Evolutionary conservation across 2,797 vertebrate genomes (phyloP), one percentile per base, ranked within the genome.

Genomic region (Triplophysa yarkandensis): DNA sequence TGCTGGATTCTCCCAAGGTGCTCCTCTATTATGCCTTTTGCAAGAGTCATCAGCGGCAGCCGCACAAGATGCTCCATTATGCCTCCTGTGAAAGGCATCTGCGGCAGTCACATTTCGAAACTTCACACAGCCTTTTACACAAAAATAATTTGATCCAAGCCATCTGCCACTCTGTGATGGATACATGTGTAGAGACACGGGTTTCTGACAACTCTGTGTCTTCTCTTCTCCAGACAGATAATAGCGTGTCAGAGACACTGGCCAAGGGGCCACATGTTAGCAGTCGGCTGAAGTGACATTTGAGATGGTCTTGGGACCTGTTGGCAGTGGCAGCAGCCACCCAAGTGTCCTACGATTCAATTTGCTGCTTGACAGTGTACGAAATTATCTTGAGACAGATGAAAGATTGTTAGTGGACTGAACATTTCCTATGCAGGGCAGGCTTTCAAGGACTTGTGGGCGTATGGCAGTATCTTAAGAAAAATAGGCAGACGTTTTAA

Each of bases 301-400:
- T 69, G 74, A 84, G 83, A 87, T 83, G 86, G 87, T 85, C 86
- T 85, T 74, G 86, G 85, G 88, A 87, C 84, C 81, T 30, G 83
- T 83, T 87, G 88, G 88, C 89, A 86, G 84, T 85, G 83, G 85
- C 82, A 80, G 79, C 87, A 86, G 83, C 80, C 14, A 65, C 57
- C 57, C 76, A 80, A 86, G 69, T 84, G 78, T 86, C 85, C 85
- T 88, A 84, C 83, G 88, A 90, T 91, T 89, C 87, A 90, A 89
- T 89, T 86, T 82, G 69, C 66, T 88, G 88, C 87, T 89, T 90
- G 89, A 92, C 89, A 91, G 84, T 23, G 44, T 73, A 78, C 28
- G 17, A 87, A 88, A 91, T 91, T 91, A 90, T 81, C 88, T 89
- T 83, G 82, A 85, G 88, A 89, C 86, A 89, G 86, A 86, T 91